Base-by-base conservation (phyloP, 2,888 invertebrate species). In the Chamaedrilus cognettii region DNA sequence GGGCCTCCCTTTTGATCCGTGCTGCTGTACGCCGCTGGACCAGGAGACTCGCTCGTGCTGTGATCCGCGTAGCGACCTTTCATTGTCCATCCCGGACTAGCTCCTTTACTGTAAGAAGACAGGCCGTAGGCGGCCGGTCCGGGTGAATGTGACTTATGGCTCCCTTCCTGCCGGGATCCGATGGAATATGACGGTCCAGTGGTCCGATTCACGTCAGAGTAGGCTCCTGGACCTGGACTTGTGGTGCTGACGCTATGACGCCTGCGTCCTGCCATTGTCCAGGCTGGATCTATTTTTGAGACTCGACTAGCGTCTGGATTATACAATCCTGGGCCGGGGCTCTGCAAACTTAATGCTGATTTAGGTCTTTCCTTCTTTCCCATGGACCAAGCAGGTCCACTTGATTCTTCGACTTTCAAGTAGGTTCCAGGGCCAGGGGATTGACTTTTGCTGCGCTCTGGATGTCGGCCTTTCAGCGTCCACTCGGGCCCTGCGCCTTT, bases 151-250 rank as follows among this genome's bases (percentile, higher is more conserved):
- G 33, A 30, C 28, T 60, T 23, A 1, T 35, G 5, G 11, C 15
- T n/a, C 11, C 19, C 33, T 23, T 35, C 34, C 2, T 33, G 34
- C 35, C 42, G 33, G 30, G 19, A 23, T 35, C 60, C 60, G 3
- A 60, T 34, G 28, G 34, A 34, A 42, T 60, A 60, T 11, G 60
- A 30, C 23, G 60, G 60, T 35, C 60, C 60, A 15, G 60, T 28
- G 23, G n/a, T 60, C 19, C 30, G 34, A 35, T 33, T 30, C 26
- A n/a, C 23, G 19, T 33, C 26, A 15, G 11, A 30, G 28, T 60
- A 60, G 42, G 60, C 60, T 23, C 34, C 60, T 26, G 60, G 60
- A 60, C 60, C 60, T 34, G 60, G 60, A 35, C 28, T n/a, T 23
- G 60, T 7, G 4, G 11, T 42, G 42, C 42, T 42, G 19, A 42